Evolutionary conservation across 2,888 invertebrate species (phyloP).

Genomic region (Phytoseiulus persimilis): DNA sequence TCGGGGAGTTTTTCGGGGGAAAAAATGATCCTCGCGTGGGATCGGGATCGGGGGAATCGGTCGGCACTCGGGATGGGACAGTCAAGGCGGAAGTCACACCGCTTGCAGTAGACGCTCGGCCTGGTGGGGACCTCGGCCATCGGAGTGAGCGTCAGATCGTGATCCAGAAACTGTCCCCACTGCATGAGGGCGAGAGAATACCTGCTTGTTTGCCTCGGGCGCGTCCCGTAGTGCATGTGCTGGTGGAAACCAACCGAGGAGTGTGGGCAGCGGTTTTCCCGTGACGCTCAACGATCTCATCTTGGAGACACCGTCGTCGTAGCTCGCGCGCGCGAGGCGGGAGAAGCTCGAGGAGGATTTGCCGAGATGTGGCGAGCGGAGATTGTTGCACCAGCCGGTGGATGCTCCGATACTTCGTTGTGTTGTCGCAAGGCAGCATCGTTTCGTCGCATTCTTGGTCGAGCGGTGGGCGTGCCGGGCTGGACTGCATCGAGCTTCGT

Average conservation of each 20-base stretch:
- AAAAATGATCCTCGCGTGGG: too few species aligned
- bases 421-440: conserved; percentile 62
- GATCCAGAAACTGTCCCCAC: conserved; percentile 83
- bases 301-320: conserved; percentile 77
- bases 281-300: conserved; percentile 66
- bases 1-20: too few species aligned
- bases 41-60: too few species aligned
- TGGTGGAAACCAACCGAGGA: conserved; percentile 73
- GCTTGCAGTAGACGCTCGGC: background rate
- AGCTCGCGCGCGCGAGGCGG: conserved; percentile 70
- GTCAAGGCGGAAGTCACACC: too few species aligned
- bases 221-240: conserved; percentile 84
- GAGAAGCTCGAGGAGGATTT: conserved; percentile 76
- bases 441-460: conserved; percentile 56
- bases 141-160: conserved; percentile 87
- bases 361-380: conserved; percentile 70
- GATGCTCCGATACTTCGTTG: conserved; percentile 56
- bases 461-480: background rate
- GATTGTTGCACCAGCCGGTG: conserved; percentile 78
- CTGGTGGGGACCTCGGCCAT: conserved; percentile 43
- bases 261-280: conserved; percentile 70
- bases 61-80: too few species aligned
- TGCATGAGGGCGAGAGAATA: conserved; percentile 91
- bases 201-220: conserved; percentile 67
- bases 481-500: too few species aligned